phyloP scores from a whole-genome alignment of 2,888 invertebrate genomes.

The Scaptomyza reducta region DNA sequence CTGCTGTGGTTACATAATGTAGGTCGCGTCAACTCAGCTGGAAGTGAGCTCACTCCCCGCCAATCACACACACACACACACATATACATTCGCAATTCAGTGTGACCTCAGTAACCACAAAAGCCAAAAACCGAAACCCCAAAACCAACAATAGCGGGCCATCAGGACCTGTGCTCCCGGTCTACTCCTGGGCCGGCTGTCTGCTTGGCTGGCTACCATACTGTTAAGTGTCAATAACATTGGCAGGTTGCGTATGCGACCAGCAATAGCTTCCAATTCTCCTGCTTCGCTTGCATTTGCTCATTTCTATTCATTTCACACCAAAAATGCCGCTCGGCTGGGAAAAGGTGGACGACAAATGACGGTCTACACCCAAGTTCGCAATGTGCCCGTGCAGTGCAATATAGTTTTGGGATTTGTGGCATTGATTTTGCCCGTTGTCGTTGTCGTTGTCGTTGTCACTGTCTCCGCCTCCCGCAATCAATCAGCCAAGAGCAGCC shows the following conservation, averaged over 20 bases:
- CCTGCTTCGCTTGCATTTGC: constrained; percentile 54
- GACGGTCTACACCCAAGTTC: constrained; percentile 13
- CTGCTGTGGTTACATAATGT: constrained; percentile 95
- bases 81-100: neutral
- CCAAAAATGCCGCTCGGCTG: constrained; percentile 26
- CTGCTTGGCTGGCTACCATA: constrained; percentile 61
- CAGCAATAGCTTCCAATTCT: neutral
- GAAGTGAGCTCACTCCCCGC: constrained; percentile 30
- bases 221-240: constrained; percentile 77
- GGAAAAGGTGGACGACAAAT: constrained; percentile 1
- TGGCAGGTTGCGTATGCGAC: constrained; percentile 63
- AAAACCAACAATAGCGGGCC: constrained; percentile 19
- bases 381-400: constrained; percentile 45
- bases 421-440: constrained; percentile 70
- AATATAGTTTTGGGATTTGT: constrained; percentile 77
- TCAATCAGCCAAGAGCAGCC: constrained; percentile 54
- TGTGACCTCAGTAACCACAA: neutral
- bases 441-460: constrained; percentile 42
- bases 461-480: constrained; percentile 49
- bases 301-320: constrained; percentile 77
- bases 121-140: constrained; percentile 3
- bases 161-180: constrained; percentile 33
- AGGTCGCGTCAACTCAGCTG: constrained; percentile 85
- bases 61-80: constrained; percentile 4
- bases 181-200: constrained; percentile 41